These are phyloP conservation scores for Pachyuromys duprasi DNA, from an alignment of 2,797 vertebrate genomes.

Conservation along the genomic window DNA sequence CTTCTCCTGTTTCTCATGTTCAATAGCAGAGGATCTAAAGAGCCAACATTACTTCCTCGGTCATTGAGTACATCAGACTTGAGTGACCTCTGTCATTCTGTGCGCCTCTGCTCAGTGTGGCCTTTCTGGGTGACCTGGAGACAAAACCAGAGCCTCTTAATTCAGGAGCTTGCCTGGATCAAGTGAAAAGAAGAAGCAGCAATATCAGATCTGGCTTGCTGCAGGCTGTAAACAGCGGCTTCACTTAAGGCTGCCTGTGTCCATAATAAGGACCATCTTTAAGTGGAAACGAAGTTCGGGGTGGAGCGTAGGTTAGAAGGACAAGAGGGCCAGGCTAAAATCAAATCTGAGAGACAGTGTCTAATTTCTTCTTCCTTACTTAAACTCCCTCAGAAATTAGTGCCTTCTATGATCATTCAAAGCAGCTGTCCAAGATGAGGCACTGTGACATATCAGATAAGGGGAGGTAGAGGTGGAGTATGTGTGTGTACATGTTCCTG, in stretches of 20 bases:
- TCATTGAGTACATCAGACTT: not conserved
- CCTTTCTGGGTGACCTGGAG: not conserved
- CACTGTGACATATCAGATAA: fast-evolving
- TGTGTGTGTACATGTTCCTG: not conserved
- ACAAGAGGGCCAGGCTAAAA: too few relatives aligned
- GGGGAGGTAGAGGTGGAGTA: not conserved
- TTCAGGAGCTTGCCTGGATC: not conserved
- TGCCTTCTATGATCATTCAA: too few relatives aligned
- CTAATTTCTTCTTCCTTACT: not conserved
- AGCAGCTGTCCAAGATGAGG: not conserved
- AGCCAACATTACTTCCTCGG: not conserved
- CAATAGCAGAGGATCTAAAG: not conserved
- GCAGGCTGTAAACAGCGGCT: not conserved
- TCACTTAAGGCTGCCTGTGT: fast-evolving
- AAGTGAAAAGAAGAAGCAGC: not conserved
- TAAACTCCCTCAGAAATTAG: not conserved
- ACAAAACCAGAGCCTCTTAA: not conserved
- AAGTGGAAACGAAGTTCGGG: not conserved
- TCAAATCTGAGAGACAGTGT: not conserved
- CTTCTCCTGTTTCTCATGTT: fast-evolving
- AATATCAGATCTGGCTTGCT: fast-evolving
- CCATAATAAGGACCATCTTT: not conserved
- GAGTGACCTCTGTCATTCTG: not conserved
- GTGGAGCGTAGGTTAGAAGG: too few relatives aligned
- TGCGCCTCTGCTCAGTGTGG: not conserved